Evolutionary conservation across 2,797 vertebrate species (phyloP).

Genomic region (Poecilia gillii): DNA sequence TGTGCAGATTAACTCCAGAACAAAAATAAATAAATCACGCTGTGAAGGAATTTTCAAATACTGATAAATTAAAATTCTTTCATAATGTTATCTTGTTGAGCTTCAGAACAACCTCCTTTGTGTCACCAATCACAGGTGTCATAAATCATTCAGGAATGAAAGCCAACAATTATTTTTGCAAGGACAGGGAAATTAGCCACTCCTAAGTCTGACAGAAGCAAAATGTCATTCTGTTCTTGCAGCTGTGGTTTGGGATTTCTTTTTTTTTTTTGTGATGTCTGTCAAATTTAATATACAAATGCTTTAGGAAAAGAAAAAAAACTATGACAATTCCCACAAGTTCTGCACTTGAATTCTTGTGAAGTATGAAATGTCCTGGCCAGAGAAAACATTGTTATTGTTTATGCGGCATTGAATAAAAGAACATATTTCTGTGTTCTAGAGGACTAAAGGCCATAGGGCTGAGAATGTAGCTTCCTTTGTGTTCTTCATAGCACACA

Average conservation of each 20-base stretch:
- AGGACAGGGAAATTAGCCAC: not conserved
- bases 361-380: not conserved
- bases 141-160: slow-evolving; percentile 1
- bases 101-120: not conserved
- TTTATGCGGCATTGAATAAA: not conserved
- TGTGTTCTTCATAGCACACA: not conserved
- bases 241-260: not conserved
- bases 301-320: not conserved
- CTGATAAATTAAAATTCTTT: slow-evolving; percentile 3
- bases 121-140: not conserved
- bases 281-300: not conserved
- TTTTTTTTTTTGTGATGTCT: not conserved
- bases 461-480: not conserved
- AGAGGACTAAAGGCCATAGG: not conserved
- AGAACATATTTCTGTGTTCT: not conserved
- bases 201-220: not conserved
- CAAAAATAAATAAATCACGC: not conserved
- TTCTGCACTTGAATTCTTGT: not conserved
- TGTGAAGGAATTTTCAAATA: not conserved
- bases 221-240: not conserved
- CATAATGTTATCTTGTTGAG: not conserved
- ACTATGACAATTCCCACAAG: not conserved
- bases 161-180: not conserved
- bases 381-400: not conserved
- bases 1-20: not conserved